Base-by-base conservation (phyloP, 2,797 vertebrate genomes). In the Poecilia gillii region DNA sequence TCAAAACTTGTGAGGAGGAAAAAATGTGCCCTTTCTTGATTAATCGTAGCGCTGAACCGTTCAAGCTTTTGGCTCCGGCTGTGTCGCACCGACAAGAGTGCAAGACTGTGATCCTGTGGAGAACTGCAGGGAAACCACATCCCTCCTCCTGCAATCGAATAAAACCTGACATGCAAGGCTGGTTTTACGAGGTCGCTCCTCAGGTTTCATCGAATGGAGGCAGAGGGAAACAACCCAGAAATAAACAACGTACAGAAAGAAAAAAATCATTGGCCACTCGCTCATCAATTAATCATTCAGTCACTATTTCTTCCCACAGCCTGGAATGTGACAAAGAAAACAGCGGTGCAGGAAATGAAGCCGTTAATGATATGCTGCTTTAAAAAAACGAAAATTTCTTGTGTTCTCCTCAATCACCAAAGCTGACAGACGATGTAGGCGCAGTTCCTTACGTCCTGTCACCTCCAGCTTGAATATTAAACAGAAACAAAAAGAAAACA, bases 401-500 rank as follows among this genome's bases (percentile, higher is more conserved):
- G 46, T 4, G 18, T 51, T 80, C 33, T 79, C 75, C 72, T 90
- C 83, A 74, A 85, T 91, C 85, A 86, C 39, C 41, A 41, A 33
- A 47, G 74, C 78, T 46, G 85, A 84, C 88, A 77, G 77, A 89
- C 84, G 76, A 80, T 75, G 82, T 28, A 79, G n/a, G 87, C 83
- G 79, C 72, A 77, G 73, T 73, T 74, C 76, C 31, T 55, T 59
- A 31, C 23, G 33, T 79, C 62, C 36, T 77, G 77, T 81, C 33
- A 74, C 81, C 82, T 70, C 72, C 75, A 80, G 88, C 62, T 73
- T 79, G 47, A 78, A 74, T 5, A 25, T 68, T 59, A 68, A 11
- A 74, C 39, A 11, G 8, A 36, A 74, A 75, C 77, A 82, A 77
- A 70, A 82, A 68, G 12, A 45, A 23, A 51, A 7, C 2, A 85